Evolutionary conservation across 2,888 invertebrate genomes (phyloP).

Genomic region (Macrostomum cliftonense): DNA sequence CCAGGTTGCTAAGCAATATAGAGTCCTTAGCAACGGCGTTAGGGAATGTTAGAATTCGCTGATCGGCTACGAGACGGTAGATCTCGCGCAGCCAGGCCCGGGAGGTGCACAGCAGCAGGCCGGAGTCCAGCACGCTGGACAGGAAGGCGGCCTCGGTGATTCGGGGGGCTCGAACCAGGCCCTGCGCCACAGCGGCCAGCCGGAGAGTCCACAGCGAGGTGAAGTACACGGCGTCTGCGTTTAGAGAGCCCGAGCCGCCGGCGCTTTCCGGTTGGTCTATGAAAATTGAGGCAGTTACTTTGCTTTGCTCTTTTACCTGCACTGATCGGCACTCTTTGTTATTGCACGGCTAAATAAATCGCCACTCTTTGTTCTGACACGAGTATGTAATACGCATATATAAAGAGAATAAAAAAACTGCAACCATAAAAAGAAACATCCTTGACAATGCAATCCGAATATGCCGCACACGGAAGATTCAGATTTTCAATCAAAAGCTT

Average conservation of each 20-base stretch:
- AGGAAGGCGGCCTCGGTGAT: constrained; percentile 45
- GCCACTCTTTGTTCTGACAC: too few relatives aligned
- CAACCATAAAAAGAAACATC: too few relatives aligned
- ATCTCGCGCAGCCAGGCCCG: constrained; percentile 79
- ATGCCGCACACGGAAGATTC: too few relatives aligned
- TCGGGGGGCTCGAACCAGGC: too few relatives aligned
- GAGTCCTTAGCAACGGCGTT: background rate
- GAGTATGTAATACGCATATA: too few relatives aligned
- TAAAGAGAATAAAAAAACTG: too few relatives aligned
- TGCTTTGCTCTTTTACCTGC: too few relatives aligned
- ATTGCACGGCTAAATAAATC: too few relatives aligned
- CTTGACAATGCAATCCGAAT: too few relatives aligned
- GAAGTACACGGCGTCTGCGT: constrained; percentile 80
- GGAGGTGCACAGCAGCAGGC: constrained; percentile 73
- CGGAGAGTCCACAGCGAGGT: constrained; percentile 67
- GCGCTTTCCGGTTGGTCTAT: background rate
- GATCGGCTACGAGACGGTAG: constrained; percentile 62
- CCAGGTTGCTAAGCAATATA: background rate
- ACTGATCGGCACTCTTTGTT: background rate
- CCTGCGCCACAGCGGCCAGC: constrained; percentile 31
- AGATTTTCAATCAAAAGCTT: too few relatives aligned
- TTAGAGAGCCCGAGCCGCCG: constrained; percentile 43
- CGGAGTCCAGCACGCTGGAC: constrained; percentile 73
- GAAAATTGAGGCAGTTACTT: too few relatives aligned
- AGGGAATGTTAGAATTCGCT: constrained; percentile 42